Evolutionary conservation across 2,113 vertebrate species (phyloP).

Genomic region (Albula goreensis): DNA sequence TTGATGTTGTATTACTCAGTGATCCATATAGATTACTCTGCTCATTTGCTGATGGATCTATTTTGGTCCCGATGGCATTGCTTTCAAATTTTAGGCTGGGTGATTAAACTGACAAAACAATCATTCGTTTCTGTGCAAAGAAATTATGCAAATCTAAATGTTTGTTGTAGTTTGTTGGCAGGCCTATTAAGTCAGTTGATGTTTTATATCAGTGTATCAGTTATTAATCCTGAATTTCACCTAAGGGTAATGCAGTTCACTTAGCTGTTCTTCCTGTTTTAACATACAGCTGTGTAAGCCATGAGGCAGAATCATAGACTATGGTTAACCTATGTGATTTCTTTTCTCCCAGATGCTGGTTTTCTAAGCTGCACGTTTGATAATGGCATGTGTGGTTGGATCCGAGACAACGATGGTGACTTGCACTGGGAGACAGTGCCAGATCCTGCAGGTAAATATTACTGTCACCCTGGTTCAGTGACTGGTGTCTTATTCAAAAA

Average conservation of each 20-base stretch:
- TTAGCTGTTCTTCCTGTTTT: background rate
- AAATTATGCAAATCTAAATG: background rate
- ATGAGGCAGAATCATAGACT: background rate
- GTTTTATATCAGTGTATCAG: background rate
- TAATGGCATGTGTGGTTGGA: conserved; percentile 82
- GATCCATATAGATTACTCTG: background rate
- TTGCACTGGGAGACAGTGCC: conserved; percentile 74
- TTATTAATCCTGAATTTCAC: background rate
- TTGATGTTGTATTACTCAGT: background rate
- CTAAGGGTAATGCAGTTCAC: background rate
- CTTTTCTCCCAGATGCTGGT: conserved; percentile 61
- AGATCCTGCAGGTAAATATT: conserved; percentile 53
- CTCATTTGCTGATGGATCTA: background rate
- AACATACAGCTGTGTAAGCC: background rate
- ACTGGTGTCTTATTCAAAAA: no score
- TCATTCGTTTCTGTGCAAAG: background rate
- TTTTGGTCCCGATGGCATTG: background rate
- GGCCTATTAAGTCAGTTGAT: conserved; percentile 9
- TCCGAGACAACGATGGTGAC: conserved; percentile 76
- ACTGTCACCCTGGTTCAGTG: background rate
- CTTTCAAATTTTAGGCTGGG: background rate
- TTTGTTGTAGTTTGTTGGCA: background rate
- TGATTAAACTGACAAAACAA: background rate
- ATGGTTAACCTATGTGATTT: background rate
- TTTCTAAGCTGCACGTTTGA: conserved; percentile 82